These are phyloP conservation scores for Brachylomia viminalis DNA, from an alignment of 2,888 invertebrate species.

Conservation along the genomic window DNA sequence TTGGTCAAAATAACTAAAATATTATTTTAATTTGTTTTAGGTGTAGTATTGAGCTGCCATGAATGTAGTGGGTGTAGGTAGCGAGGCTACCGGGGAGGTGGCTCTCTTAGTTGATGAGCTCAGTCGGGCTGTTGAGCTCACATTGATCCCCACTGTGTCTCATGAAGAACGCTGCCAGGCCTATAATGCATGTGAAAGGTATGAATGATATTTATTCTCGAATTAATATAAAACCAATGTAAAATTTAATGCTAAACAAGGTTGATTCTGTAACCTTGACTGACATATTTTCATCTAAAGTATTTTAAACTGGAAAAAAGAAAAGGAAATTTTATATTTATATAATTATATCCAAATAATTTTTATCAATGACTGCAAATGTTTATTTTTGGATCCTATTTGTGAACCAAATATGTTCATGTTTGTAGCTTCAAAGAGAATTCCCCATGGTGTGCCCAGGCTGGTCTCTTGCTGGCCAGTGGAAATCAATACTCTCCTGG, in stretches of 20 bases:
- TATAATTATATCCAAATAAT: not conserved
- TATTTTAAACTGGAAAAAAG: not conserved
- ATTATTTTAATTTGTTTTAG: slow-evolving; percentile 32
- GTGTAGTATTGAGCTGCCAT: slow-evolving; percentile 74
- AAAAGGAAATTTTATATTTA: not conserved
- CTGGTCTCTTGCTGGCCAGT: slow-evolving; percentile 95
- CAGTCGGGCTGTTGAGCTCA: slow-evolving; percentile 95
- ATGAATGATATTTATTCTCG: slow-evolving; percentile 33
- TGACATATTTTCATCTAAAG: not conserved
- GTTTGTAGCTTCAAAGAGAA: slow-evolving; percentile 93
- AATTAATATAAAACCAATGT: not conserved
- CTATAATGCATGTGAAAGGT: slow-evolving; percentile 95
- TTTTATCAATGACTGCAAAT: not conserved
- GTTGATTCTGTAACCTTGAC: not conserved
- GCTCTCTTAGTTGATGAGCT: slow-evolving; percentile 94
- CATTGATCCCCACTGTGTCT: slow-evolving; percentile 94
- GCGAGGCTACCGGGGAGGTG: slow-evolving; percentile 91
- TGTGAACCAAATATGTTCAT: not conserved
- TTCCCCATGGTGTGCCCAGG: slow-evolving; percentile 96
- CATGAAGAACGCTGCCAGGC: slow-evolving; percentile 95
- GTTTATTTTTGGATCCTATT: not conserved
- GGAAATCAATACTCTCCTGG: slow-evolving; percentile 93
- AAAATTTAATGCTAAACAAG: not conserved
- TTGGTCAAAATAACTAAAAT: not conserved
- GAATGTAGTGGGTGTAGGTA: slow-evolving; percentile 83